Evolutionary conservation across 2,888 invertebrate species (phyloP).

Genomic region (Lasioglossum calceatum): DNA sequence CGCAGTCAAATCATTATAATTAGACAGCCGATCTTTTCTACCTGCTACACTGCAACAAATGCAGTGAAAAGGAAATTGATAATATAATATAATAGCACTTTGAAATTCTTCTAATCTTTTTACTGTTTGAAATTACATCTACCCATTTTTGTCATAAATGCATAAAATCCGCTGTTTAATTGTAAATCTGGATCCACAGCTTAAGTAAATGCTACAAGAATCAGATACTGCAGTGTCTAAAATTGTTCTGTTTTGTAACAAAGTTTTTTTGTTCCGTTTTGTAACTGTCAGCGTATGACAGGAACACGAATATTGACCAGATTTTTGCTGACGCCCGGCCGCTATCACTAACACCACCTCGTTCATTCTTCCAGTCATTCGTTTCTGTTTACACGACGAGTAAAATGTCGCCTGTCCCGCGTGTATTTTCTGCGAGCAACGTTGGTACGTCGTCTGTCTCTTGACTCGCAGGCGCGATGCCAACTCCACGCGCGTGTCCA

Average conservation of each 20-base stretch:
- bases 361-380: background rate
- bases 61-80: too few species aligned
- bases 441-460: background rate
- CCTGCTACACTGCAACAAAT: too few species aligned
- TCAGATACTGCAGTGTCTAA: background rate
- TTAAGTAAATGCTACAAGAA: too few species aligned
- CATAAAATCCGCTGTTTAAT: too few species aligned
- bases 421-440: background rate
- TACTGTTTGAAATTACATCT: too few species aligned
- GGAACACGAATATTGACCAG: background rate
- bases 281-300: background rate
- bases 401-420: conserved; percentile 12
- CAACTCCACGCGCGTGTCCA: conserved; percentile 8
- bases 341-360: background rate
- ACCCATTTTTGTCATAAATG: too few species aligned
- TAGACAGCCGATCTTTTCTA: too few species aligned
- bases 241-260: background rate
- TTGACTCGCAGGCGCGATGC: conserved; percentile 25
- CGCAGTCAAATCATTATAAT: too few species aligned
- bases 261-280: background rate
- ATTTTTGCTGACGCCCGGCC: background rate
- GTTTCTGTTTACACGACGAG: conserved; percentile 1
- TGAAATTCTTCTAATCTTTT: too few species aligned
- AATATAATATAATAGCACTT: too few species aligned
- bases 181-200: too few species aligned